Conservation (phyloP, 2,888 invertebrate genomes). For the Melanargia galathea region DNA sequence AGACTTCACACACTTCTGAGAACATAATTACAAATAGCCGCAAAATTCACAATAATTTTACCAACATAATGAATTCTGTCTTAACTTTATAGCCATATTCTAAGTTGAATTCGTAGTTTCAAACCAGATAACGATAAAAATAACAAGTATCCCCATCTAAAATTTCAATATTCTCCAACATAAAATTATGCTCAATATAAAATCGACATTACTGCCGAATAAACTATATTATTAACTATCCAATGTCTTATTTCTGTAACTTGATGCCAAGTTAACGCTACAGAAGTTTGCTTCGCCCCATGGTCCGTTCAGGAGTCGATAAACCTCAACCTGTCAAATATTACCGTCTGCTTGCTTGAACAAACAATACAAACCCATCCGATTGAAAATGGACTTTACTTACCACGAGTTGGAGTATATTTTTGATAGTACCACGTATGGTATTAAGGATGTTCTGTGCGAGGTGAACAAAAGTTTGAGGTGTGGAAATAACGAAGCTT, state of each 20-base stretch:
- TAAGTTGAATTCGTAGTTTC: not conserved
- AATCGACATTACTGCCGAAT: conserved; percentile 16
- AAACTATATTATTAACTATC: conserved; percentile 33
- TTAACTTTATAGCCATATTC: too few relatives aligned
- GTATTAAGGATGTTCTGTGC: conserved; percentile 37
- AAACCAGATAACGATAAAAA: not conserved
- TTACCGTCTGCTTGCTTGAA: conserved; percentile 47
- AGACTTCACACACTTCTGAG: too few relatives aligned
- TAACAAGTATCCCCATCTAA: not conserved
- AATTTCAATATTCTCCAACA: conserved; percentile 7
- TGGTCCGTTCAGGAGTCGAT: conserved; percentile 49
- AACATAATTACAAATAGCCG: too few relatives aligned
- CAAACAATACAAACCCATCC: conserved; percentile 40
- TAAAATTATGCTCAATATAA: not conserved
- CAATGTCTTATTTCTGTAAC: conserved; percentile 36
- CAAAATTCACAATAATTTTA: too few relatives aligned
- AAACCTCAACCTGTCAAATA: conserved; percentile 61
- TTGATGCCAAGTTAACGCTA: conserved; percentile 32
- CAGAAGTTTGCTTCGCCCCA: conserved; percentile 37
- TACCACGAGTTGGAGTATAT: conserved; percentile 11
- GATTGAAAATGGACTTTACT: conserved; percentile 29
- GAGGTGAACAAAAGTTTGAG: conserved; percentile 46
- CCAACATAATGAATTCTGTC: too few relatives aligned
- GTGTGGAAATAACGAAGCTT: conserved; percentile 60
- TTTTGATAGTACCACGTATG: conserved; percentile 21